Evolutionary conservation across 2,113 vertebrate species (phyloP).

Genomic region (Muntiacus reevesi): DNA sequence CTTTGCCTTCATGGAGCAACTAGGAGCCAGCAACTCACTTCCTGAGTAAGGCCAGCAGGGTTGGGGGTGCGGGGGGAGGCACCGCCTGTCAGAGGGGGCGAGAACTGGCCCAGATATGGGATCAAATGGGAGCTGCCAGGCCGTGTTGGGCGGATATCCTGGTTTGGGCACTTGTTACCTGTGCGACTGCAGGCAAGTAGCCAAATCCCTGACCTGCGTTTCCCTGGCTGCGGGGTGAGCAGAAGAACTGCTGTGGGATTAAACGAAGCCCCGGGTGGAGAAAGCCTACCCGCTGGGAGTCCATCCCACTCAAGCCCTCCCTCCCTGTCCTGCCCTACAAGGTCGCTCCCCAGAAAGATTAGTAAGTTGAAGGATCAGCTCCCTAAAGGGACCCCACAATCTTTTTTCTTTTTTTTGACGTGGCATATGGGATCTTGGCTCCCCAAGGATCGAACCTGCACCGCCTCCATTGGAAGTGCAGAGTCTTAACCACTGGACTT

Average conservation of each 20-base stretch:
- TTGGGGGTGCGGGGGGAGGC: neutral
- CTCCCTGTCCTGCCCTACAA: neutral
- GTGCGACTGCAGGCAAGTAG: neutral
- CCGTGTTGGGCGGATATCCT: neutral
- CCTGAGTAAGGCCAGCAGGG: slow-evolving; percentile 74
- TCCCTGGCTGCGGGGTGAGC: neutral
- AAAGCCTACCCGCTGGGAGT: neutral
- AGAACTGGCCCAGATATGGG: neutral
- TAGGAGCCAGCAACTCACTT: slow-evolving; percentile 58
- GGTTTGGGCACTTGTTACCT: neutral
- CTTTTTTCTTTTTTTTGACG: neutral
- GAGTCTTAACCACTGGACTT: neutral
- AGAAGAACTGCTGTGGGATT: neutral
- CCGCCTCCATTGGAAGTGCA: neutral
- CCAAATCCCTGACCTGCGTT: neutral
- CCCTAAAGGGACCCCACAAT: neutral
- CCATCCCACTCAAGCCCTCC: neutral
- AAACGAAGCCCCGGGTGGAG: neutral
- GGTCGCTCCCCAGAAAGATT: neutral
- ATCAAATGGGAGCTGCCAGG: fast-evolving
- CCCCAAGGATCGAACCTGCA: neutral
- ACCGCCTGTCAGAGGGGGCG: fast-evolving
- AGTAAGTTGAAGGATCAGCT: neutral
- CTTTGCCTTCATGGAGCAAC: slow-evolving; percentile 73
- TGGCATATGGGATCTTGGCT: neutral